Percentiles rank a stretch among this genome's conserved stretches.
Evolutionary conservation across 2,113 vertebrate species (phyloP).

Genomic region (Ondatra zibethicus): DNA sequence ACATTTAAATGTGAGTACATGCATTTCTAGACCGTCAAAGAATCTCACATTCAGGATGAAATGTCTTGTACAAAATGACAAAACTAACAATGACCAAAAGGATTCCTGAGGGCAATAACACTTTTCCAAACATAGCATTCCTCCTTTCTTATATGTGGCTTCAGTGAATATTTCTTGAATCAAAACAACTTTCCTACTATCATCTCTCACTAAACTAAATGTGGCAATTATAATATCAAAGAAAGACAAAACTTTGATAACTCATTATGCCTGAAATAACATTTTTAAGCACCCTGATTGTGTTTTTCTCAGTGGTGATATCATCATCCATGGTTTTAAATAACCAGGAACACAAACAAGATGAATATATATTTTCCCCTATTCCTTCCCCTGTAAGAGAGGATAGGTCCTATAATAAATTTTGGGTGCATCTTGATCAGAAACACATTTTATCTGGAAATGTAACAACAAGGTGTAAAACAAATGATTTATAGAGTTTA

Average conservation of each 20-base stretch:
- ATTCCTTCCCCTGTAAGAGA: not conserved
- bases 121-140: not conserved
- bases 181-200: not conserved
- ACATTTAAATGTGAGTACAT: not conserved
- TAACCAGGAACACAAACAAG: not conserved
- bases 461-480: not conserved
- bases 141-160: not conserved
- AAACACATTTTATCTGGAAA: not conserved
- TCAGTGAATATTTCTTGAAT: not conserved
- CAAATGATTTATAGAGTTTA: not conserved
- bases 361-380: not conserved
- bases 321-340: not conserved
- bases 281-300: not conserved
- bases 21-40: fast-evolving
- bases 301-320: not conserved
- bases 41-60: not conserved
- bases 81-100: not conserved
- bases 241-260: not conserved
- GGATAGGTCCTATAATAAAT: not conserved
- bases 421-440: not conserved
- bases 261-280: not conserved
- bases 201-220: not conserved
- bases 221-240: not conserved
- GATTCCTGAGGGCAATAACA: not conserved
- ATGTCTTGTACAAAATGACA: not conserved